A percentile compares a stretch with the other conserved stretches of the same genome.
Conservation (phyloP, 2,113 vertebrate genomes). For the Cervus canadensis region DNA sequence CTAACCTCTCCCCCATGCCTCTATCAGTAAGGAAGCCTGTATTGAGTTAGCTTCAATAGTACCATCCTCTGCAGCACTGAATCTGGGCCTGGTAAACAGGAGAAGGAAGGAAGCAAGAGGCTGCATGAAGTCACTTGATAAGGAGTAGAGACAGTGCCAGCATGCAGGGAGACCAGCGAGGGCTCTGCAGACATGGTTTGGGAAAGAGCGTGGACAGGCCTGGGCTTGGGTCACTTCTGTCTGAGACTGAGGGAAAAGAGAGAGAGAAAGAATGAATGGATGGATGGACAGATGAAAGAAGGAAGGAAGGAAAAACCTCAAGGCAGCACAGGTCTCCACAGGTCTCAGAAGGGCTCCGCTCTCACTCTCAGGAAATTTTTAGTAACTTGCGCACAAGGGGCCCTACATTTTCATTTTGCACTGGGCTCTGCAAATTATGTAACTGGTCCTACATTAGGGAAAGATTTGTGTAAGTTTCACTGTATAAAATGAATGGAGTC, state of each 20-base stretch:
- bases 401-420: not conserved
- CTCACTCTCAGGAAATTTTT: not conserved
- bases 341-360: not conserved
- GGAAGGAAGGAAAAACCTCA: not conserved
- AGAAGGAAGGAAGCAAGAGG: not conserved
- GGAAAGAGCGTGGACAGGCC: not conserved
- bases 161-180: not conserved
- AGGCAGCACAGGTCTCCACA: not conserved
- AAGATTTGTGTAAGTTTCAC: not conserved
- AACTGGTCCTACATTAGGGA: not conserved
- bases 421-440: not conserved
- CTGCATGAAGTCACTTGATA: accelerated
- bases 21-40: not conserved
- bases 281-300: not conserved
- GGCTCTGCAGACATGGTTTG: not conserved
- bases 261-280: not conserved
- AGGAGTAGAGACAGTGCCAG: not conserved
- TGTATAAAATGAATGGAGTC: not conserved
- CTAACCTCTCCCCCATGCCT: not conserved
- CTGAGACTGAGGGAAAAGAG: not conserved
- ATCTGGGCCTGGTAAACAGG: not conserved
- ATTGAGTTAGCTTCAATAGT: not conserved
- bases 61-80: not conserved
- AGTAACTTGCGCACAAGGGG: not conserved
- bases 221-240: too few species aligned